phyloP scores from a whole-genome alignment of 2,113 vertebrate species.

The Nesoenas mayeri region DNA sequence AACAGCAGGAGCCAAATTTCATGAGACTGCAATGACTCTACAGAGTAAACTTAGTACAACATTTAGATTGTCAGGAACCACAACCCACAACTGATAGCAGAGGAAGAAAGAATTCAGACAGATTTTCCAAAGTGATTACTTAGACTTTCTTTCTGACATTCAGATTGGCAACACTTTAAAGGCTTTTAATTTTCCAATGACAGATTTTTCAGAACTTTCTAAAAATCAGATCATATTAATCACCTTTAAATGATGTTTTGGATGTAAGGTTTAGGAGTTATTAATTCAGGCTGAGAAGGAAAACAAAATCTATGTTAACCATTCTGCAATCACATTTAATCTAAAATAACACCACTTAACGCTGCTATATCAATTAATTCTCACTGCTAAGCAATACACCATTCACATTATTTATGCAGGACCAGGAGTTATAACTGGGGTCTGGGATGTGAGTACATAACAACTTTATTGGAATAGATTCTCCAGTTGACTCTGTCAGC shows the following conservation, averaged over 20 bases:
- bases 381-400: neutral
- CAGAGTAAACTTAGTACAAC: neutral
- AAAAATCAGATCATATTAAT: neutral
- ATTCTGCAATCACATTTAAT: rapidly evolving
- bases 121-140: neutral
- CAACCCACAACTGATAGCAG: neutral
- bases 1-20: neutral
- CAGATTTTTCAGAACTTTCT: neutral
- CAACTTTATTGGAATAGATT: neutral
- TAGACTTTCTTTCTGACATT: neutral
- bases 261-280: neutral
- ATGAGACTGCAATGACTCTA: neutral
- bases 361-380: neutral
- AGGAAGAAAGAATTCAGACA: neutral
- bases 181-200: neutral
- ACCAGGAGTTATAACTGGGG: neutral
- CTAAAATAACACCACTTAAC: neutral
- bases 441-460: neutral
- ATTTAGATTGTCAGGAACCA: neutral
- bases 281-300: neutral
- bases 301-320: neutral
- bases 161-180: neutral
- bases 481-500: neutral
- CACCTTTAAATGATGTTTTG: neutral
- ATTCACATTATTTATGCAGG: neutral